These are phyloP conservation scores for Elmis aenea DNA, from an alignment of 2,888 invertebrate species.

Conservation along the genomic window DNA sequence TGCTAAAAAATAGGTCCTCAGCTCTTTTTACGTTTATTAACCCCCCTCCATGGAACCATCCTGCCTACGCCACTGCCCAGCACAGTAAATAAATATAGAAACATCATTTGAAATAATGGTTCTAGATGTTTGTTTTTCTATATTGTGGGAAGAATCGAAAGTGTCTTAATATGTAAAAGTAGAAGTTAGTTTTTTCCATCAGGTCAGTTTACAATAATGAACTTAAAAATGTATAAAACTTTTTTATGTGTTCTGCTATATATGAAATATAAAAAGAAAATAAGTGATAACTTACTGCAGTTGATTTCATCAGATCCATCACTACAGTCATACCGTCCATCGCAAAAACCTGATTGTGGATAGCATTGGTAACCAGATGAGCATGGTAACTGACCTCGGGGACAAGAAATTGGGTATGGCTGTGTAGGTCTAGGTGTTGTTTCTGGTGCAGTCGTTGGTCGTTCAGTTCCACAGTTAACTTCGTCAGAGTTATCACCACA, in stretches of 20 bases:
- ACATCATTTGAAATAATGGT: too few relatives aligned
- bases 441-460: conserved; percentile 20
- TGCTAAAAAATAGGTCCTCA: too few relatives aligned
- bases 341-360: conserved; percentile 47
- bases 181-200: too few relatives aligned
- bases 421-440: conserved; percentile 15
- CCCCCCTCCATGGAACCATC: too few relatives aligned
- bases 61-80: too few relatives aligned
- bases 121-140: too few relatives aligned
- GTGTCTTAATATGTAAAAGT: not conserved
- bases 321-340: conserved; percentile 61
- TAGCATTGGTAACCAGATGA: conserved; percentile 49
- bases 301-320: conserved; percentile 70
- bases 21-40: too few relatives aligned
- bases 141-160: not conserved
- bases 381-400: conserved; percentile 46
- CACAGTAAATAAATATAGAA: too few relatives aligned
- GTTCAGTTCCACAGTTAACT: conserved; percentile 46
- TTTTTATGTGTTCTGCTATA: too few relatives aligned
- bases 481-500: conserved; percentile 57
- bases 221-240: too few relatives aligned
- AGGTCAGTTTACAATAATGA: too few relatives aligned
- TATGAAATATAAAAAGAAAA: too few relatives aligned
- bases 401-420: conserved; percentile 35
- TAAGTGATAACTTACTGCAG: conserved; percentile 47